Conservation (phyloP, 2,113 vertebrate genomes). For the Lepidiolamprologus cunningtoni region DNA sequence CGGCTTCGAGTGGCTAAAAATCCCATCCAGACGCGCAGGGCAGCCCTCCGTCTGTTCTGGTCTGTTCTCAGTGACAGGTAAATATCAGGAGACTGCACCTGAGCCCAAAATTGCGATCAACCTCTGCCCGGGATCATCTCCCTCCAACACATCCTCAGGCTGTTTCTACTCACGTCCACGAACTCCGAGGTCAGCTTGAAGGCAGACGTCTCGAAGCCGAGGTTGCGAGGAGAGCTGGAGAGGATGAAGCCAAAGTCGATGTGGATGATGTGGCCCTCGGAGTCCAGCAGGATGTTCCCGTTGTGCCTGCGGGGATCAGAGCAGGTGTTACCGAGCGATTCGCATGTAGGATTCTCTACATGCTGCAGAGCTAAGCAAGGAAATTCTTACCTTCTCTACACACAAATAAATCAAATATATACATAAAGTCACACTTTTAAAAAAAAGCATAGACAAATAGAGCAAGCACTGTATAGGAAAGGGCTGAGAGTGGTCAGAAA, state of each 20-base stretch:
- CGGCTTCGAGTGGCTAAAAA: neutral
- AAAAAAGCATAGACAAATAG: neutral
- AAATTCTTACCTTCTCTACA: neutral
- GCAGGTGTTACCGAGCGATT: neutral
- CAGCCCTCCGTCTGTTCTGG: neutral
- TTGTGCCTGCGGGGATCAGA: slow-evolving; percentile 77
- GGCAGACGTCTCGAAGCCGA: slow-evolving; percentile 93
- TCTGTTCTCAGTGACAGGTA: neutral
- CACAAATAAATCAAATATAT: neutral
- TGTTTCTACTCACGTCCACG: slow-evolving; percentile 79
- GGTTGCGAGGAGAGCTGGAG: slow-evolving; percentile 89
- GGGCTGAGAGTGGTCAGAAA: neutral
- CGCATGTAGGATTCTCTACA: neutral
- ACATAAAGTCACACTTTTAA: neutral
- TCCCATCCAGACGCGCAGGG: neutral
- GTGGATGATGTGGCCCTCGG: slow-evolving; percentile 95
- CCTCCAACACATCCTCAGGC: neutral
- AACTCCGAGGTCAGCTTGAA: slow-evolving; percentile 94
- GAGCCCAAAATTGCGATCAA: neutral
- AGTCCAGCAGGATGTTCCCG: slow-evolving; percentile 91
- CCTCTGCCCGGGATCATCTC: neutral
- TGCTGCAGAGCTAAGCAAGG: neutral
- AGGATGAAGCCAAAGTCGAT: slow-evolving; percentile 98
- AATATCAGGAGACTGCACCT: neutral
- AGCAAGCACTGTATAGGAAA: neutral